These are phyloP conservation scores for Drosophila mojavensis DNA, from an alignment of 1,140 invertebrate genomes.

Conservation along the genomic window DNA sequence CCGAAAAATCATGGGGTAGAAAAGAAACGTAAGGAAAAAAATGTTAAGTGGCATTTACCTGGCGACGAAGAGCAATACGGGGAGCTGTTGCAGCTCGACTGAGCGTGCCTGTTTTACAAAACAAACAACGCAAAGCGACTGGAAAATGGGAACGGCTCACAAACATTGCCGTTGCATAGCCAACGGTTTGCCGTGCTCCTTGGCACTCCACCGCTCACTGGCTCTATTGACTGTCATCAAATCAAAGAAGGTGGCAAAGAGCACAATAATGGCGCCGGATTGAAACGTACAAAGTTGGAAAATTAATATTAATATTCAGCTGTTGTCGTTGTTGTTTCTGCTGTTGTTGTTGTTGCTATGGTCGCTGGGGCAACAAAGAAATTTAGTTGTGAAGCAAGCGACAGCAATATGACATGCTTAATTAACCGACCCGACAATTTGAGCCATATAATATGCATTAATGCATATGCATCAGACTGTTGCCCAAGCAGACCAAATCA, in stretches of 20 bases:
- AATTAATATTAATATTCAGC: slow-evolving; percentile 61
- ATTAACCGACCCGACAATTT: slow-evolving; percentile 48
- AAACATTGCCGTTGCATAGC: slow-evolving; percentile 70
- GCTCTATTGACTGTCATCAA: slow-evolving; percentile 47
- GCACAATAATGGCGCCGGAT: slow-evolving; percentile 41
- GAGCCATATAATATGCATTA: slow-evolving; percentile 37
- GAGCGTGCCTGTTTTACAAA: slow-evolving; percentile 78
- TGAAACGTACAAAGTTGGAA: slow-evolving; percentile 16
- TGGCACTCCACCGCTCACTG: background rate
- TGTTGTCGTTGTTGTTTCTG: background rate
- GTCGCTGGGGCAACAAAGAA: slow-evolving; percentile 47
- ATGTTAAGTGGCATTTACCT: slow-evolving; percentile 76
- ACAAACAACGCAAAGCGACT: slow-evolving; percentile 65
- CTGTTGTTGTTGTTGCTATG: background rate
- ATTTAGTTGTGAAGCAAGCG: slow-evolving; percentile 8
- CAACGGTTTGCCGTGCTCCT: slow-evolving; percentile 26
- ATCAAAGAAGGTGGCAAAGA: slow-evolving; percentile 69
- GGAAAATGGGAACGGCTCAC: slow-evolving; percentile 47
- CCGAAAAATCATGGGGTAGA: slow-evolving; percentile 67
- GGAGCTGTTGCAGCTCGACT: slow-evolving; percentile 2
- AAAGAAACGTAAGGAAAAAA: slow-evolving; percentile 47
- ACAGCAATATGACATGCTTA: slow-evolving; percentile 38
- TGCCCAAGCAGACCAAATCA: slow-evolving; percentile 13
- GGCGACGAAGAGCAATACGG: slow-evolving; percentile 6
- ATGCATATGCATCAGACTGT: slow-evolving; percentile 40